Evolutionary conservation across 2,888 invertebrate genomes (phyloP), one percentile per base, ranked within the genome.

Genomic region (Uropetala carovei): DNA sequence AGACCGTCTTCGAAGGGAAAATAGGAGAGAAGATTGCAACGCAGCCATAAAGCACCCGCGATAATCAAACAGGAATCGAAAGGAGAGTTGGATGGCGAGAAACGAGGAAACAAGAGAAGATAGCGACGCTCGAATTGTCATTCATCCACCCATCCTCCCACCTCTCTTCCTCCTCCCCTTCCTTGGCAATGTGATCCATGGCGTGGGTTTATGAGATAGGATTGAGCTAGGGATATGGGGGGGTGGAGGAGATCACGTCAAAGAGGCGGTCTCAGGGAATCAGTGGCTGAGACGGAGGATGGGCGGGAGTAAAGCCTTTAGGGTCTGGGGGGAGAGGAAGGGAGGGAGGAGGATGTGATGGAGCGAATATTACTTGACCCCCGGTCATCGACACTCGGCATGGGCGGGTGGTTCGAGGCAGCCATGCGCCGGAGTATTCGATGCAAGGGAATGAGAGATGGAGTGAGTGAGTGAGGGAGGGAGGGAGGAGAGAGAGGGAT

Each of bases 281-380:
- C 83, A n/a, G 14, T n/a, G 83, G 13, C 30, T 30, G 57, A 83
- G 83, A 83, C 83, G 83, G 56, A 8, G 75, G 75, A 11, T 18
- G 75, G 75, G n/a, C 18, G 75, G 75, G 27, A n/a, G 75, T 7
- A 27, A n/a, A 75, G 22, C 75, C 75, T 22, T 75, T 27, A 75
- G n/a, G 13, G n/a, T 22, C 75, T 27, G 27, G 27, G 27, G 75
- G 75, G 27, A 22, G 18, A 16, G 18, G 64, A 8, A 64, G 64
- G 16, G 16, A 27, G 14, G 57, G 22, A 56, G 85, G 85, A 84
- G 84, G 85, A 86, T 60, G 86, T 89, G 89, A 89, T 89, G 89
- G 89, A 86, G 89, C 89, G 89, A 89, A 59, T 64, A 68, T 89
- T 43, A 89, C 89, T 89, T 89, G 89, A 30, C 64, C 64, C 85